Conservation (phyloP, 2,113 vertebrate species). For the Hippocampus comes region DNA sequence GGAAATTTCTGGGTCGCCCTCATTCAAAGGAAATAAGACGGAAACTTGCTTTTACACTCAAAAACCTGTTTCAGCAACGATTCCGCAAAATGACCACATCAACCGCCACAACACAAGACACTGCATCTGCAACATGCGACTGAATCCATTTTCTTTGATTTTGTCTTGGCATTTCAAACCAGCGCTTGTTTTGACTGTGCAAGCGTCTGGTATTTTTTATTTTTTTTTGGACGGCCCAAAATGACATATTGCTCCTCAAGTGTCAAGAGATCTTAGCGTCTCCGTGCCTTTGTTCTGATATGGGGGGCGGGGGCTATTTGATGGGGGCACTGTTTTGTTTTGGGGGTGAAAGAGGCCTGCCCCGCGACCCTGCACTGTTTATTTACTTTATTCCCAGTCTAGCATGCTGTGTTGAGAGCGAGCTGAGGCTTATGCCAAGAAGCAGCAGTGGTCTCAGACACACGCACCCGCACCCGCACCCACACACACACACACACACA, state of each 20-base stretch:
- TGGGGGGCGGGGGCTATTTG: slow-evolving; percentile 58
- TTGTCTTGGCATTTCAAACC: slow-evolving; percentile 19
- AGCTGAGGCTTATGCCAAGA: slow-evolving; percentile 46
- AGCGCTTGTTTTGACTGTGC: slow-evolving; percentile 49
- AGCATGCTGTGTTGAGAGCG: slow-evolving; percentile 74
- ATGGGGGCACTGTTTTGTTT: slow-evolving; percentile 76
- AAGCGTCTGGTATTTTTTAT: slow-evolving; percentile 38
- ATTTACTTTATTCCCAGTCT: slow-evolving; percentile 76
- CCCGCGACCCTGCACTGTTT: slow-evolving; percentile 76
- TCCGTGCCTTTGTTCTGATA: slow-evolving; percentile 70
- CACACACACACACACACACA: slow-evolving; percentile 23
- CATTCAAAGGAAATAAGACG: not conserved
- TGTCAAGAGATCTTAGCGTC: slow-evolving; percentile 62
- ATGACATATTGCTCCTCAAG: slow-evolving; percentile 63
- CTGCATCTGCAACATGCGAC: not conserved
- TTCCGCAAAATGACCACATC: not conserved
- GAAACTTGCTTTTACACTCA: not conserved
- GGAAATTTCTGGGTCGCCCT: not conserved
- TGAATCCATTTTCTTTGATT: slow-evolving; percentile 12
- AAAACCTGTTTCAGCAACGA: not conserved
- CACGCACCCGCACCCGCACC: no score
- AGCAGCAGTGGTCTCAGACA: slow-evolving; percentile 38
- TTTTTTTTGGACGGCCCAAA: slow-evolving; percentile 23
- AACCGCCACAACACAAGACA: not conserved
- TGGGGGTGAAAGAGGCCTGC: slow-evolving; percentile 73